These are phyloP conservation scores for Nerophis lumbriciformis DNA, from an alignment of 2,113 vertebrate genomes.

Conservation along the genomic window DNA sequence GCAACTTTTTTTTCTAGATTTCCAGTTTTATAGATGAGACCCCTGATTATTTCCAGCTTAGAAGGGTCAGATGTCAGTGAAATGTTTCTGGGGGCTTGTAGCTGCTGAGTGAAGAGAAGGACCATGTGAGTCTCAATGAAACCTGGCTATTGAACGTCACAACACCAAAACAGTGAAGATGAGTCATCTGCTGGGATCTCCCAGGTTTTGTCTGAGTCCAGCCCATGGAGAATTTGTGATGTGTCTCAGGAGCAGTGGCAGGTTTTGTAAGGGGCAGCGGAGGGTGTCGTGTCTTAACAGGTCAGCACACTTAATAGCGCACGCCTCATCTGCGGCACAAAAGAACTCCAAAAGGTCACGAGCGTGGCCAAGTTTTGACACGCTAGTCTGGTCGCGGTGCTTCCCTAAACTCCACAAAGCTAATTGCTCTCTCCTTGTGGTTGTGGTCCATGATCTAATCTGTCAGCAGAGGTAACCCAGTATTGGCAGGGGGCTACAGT, in stretches of 20 bases:
- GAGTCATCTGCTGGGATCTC: conserved; percentile 59
- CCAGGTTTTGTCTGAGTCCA: conserved; percentile 40
- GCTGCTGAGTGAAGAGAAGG: not conserved
- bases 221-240: conserved; percentile 41
- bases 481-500: conserved; percentile 34
- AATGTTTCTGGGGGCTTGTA: conserved; percentile 17
- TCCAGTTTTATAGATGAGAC: too few species aligned
- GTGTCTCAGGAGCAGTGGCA: conserved; percentile 23
- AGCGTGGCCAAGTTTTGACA: conserved; percentile 32
- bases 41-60: conserved; percentile 17
- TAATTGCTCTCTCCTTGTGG: conserved; percentile 26
- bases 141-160: conserved; percentile 15
- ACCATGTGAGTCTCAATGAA: conserved; percentile 42
- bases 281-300: conserved; percentile 60
- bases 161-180: conserved; percentile 26
- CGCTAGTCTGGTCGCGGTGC: conserved; percentile 12
- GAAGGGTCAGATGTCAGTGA: not conserved
- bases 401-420: conserved; percentile 21
- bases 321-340: conserved; percentile 38
- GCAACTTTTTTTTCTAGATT: too few species aligned
- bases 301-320: conserved; percentile 44
- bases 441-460: conserved; percentile 55
- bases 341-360: conserved; percentile 42
- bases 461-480: conserved; percentile 54
- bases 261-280: conserved; percentile 38